Percentiles rank a stretch among this genome's conserved stretches.
phyloP scores from a whole-genome alignment of 2,113 vertebrate genomes.

The Gymnarchus niloticus region DNA sequence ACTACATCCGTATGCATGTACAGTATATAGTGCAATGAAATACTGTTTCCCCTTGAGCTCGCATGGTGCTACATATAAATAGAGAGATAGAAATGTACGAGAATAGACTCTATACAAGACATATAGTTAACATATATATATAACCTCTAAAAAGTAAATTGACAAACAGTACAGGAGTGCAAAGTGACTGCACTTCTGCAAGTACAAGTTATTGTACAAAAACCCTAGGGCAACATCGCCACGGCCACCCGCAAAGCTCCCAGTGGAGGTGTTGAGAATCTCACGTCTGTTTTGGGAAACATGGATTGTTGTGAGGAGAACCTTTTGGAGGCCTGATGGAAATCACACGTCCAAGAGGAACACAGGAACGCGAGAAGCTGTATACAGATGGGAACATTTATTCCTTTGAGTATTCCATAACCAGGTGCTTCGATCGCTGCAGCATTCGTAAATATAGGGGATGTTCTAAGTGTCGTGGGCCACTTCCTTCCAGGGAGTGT shows the following conservation, averaged over 20 bases:
- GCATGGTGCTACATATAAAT: too few species aligned
- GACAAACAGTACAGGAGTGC: too few species aligned
- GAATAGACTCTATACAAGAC: too few species aligned
- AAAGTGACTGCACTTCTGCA: too few species aligned
- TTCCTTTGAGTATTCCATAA: neutral
- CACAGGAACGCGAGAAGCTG: neutral
- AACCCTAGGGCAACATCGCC: neutral
- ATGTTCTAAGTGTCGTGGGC: neutral
- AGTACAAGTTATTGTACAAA: too few species aligned
- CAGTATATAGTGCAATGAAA: too few species aligned
- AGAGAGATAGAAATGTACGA: too few species aligned
- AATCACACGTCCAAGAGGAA: neutral
- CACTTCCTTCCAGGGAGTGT: constrained; percentile 71
- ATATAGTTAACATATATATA: too few species aligned
- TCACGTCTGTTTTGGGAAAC: neutral
- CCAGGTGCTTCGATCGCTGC: neutral
- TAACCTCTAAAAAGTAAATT: too few species aligned
- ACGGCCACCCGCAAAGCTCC: neutral
- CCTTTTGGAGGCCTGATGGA: neutral
- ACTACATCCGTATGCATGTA: too few species aligned
- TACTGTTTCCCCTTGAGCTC: too few species aligned
- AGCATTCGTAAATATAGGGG: neutral
- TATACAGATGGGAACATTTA: neutral
- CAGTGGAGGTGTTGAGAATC: neutral
- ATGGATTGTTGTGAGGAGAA: neutral